Evolutionary conservation across 2,797 vertebrate species (phyloP).

Genomic region (Mycteria americana): DNA sequence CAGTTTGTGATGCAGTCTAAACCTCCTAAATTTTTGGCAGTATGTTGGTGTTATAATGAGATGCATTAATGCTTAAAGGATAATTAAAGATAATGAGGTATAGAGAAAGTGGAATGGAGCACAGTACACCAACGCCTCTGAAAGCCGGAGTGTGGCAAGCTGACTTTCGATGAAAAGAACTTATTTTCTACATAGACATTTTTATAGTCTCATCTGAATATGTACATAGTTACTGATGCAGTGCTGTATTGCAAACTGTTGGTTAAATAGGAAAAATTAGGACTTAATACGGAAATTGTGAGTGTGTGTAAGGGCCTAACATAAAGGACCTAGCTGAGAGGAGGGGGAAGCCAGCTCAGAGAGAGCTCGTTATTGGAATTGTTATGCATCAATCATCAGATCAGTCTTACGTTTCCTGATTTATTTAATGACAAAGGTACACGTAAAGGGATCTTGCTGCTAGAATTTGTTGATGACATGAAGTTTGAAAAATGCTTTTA

Average conservation of each 20-base stretch:
- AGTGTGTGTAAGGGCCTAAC: neutral
- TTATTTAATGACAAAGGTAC: neutral
- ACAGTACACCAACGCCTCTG: neutral
- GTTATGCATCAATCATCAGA: neutral
- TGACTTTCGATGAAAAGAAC: neutral
- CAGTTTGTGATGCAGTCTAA: neutral
- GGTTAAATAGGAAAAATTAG: neutral
- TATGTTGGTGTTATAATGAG: neutral
- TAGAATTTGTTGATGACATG: neutral
- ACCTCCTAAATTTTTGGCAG: neutral
- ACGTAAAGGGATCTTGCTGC: neutral
- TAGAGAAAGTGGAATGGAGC: neutral
- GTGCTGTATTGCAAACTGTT: neutral
- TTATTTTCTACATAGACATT: neutral
- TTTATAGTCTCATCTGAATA: neutral
- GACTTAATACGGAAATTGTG: neutral
- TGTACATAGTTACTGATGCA: neutral
- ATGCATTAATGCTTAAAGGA: neutral
- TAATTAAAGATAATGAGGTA: constrained; percentile 7
- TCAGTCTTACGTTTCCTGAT: neutral
- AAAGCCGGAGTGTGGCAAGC: neutral
- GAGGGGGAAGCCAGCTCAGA: neutral
- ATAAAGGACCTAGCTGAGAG: neutral
- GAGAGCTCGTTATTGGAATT: neutral
- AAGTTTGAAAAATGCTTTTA: neutral